Evolutionary conservation across 2,113 vertebrate genomes (phyloP).

Genomic region (Patagioenas fasciata): DNA sequence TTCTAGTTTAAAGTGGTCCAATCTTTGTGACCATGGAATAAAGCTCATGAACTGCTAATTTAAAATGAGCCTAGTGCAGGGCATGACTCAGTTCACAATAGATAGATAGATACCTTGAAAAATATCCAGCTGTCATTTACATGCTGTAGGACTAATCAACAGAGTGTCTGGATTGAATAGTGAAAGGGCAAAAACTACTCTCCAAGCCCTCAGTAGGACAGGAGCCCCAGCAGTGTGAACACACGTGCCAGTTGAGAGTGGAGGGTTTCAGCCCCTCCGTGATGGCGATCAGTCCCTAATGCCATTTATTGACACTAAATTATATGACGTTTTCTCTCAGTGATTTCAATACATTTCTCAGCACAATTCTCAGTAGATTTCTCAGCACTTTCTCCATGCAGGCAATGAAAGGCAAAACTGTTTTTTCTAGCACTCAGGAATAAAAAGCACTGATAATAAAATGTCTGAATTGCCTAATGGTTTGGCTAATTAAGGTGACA

Average conservation of each 20-base stretch:
- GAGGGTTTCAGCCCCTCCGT: background rate
- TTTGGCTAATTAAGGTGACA: background rate
- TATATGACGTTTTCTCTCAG: background rate
- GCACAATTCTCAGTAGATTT: background rate
- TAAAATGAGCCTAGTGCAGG: background rate
- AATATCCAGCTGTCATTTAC: background rate
- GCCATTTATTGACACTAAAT: background rate
- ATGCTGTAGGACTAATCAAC: background rate
- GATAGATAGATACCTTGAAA: background rate
- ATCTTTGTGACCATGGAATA: background rate
- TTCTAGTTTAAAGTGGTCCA: background rate
- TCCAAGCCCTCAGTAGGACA: background rate
- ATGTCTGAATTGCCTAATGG: background rate
- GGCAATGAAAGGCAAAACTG: background rate
- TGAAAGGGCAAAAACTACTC: background rate
- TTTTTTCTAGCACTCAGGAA: background rate
- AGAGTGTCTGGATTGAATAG: background rate
- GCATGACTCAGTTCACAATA: background rate
- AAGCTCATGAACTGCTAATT: background rate
- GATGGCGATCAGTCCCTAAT: background rate
- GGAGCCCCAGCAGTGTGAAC: background rate
- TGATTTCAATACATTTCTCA: background rate
- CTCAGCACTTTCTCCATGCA: background rate
- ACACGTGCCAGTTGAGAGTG: background rate
- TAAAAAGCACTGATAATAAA: background rate